Conservation (phyloP, 2,797 vertebrate genomes). For the Thalassophryne amazonica region DNA sequence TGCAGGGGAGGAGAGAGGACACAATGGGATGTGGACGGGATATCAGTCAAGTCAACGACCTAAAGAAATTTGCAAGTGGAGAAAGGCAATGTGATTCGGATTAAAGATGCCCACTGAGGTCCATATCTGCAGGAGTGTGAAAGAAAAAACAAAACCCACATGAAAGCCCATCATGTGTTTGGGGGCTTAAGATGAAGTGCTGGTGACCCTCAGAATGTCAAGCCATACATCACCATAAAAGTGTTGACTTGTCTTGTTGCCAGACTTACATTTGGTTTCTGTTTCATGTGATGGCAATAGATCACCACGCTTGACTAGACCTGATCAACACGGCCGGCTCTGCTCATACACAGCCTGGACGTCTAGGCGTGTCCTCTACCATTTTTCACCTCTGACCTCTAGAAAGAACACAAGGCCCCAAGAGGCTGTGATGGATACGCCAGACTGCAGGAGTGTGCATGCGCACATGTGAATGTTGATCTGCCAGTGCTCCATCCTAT, state of each 20-base stretch:
- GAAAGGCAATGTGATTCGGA: conserved; percentile 35
- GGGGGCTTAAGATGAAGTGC: conserved; percentile 17
- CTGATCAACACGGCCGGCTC: conserved; percentile 40
- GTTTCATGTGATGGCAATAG: conserved; percentile 54
- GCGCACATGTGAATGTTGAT: conserved; percentile 34
- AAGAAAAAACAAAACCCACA: conserved; percentile 24
- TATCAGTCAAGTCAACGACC: conserved; percentile 40
- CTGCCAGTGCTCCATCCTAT: conserved; percentile 63
- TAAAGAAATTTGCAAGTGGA: conserved; percentile 32
- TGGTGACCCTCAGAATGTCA: conserved; percentile 49
- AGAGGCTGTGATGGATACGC: conserved; percentile 63
- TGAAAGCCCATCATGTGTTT: conserved; percentile 28
- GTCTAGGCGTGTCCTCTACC: conserved; percentile 23
- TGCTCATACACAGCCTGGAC: conserved; percentile 17
- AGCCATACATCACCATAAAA: conserved; percentile 48
- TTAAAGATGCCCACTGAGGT: conserved; percentile 32
- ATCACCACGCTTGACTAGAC: conserved; percentile 45
- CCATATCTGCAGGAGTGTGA: background rate
- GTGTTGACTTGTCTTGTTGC: conserved; percentile 53
- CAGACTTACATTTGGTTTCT: conserved; percentile 68
- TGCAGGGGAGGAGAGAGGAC: conserved; percentile 40
- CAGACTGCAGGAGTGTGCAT: conserved; percentile 41
- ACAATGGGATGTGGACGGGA: conserved; percentile 37
- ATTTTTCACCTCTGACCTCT: conserved; percentile 58
- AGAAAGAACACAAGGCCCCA: conserved; percentile 53